Percentiles rank a stretch among this genome's conserved stretches.
Conservation (phyloP, 2,797 vertebrate genomes). For the Brachyalestes nurse region DNA sequence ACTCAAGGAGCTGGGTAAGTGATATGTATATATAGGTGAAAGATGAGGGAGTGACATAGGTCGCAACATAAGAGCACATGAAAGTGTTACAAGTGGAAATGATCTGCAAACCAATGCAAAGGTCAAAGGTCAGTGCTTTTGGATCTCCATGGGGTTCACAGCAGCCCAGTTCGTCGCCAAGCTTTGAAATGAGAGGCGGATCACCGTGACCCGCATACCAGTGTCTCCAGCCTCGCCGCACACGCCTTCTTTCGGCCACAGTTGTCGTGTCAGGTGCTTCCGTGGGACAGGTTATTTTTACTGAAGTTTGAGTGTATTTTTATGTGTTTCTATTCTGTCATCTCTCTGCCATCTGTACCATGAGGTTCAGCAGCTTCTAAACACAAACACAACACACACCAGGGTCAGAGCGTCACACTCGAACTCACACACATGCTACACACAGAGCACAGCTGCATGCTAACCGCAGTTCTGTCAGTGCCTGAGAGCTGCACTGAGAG, state of each 20-base stretch:
- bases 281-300: constrained; percentile 78
- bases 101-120: constrained; percentile 73
- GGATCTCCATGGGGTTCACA: constrained; percentile 72
- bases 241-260: constrained; percentile 70
- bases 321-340: constrained; percentile 44
- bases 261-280: constrained; percentile 88
- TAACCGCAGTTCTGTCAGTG: constrained; percentile 23
- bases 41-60: constrained; percentile 66
- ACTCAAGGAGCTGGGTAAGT: constrained; percentile 57
- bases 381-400: constrained; percentile 45
- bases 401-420: constrained; percentile 36
- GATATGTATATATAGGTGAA: constrained; percentile 63
- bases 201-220: constrained; percentile 70
- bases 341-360: constrained; percentile 42
- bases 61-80: constrained; percentile 61
- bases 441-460: constrained; percentile 27
- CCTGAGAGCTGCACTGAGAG: constrained; percentile 23
- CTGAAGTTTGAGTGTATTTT: constrained; percentile 56
- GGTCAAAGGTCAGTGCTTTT: constrained; percentile 80
- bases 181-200: constrained; percentile 82
- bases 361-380: constrained; percentile 40
- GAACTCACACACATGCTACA: constrained; percentile 32
- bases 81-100: constrained; percentile 70
- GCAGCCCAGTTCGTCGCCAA: constrained; percentile 64
- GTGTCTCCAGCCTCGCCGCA: constrained; percentile 64